phyloP scores from a whole-genome alignment of 2,113 vertebrate species.

The Natator depressus region DNA sequence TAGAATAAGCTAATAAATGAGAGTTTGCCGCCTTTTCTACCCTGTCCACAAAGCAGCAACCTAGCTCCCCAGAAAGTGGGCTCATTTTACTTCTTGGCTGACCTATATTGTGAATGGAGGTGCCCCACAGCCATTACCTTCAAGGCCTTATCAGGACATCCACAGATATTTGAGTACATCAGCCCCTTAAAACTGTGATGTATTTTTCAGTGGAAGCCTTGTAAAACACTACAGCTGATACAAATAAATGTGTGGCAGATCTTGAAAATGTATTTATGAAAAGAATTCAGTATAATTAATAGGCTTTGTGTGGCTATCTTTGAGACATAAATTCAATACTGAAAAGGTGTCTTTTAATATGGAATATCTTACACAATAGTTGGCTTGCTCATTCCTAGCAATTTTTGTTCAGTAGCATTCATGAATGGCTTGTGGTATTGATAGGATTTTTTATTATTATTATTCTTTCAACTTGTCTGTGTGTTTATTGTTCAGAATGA shows the following conservation, averaged over 20 bases:
- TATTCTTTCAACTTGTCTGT: neutral
- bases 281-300: neutral
- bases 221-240: neutral
- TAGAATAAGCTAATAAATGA: fast-evolving
- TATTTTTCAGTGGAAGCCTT: neutral
- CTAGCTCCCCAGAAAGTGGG: neutral
- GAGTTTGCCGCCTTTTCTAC: neutral
- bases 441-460: neutral
- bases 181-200: neutral
- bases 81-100: neutral
- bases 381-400: neutral
- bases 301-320: neutral
- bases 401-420: neutral
- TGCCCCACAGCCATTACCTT: neutral
- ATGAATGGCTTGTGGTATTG: neutral
- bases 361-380: neutral
- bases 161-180: neutral
- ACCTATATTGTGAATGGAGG: neutral
- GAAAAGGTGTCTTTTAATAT: neutral
- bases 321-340: neutral
- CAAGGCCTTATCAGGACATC: neutral
- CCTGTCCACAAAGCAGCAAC: neutral
- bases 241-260: neutral
- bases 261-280: neutral
- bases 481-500: neutral